Evolutionary conservation across 1,140 invertebrate species (phyloP), one percentile per base, ranked within the genome.

Genomic region (Pollicipes pollicipes): DNA sequence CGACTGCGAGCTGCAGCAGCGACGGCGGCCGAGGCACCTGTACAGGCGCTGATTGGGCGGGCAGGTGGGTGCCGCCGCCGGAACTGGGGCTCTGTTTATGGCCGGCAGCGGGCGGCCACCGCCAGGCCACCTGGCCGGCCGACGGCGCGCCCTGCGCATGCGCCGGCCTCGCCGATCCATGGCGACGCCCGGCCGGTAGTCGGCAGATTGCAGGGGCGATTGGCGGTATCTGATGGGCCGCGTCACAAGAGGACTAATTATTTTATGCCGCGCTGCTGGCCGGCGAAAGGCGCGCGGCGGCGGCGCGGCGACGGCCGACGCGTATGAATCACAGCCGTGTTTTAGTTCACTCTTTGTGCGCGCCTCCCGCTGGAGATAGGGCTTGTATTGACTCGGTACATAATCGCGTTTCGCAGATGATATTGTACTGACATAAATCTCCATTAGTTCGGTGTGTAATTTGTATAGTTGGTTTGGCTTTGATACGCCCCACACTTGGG

Each of bases 351-450:
- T 58, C 45, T 6, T 58, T 58, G 45, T 58, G 45, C 45, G 45
- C 45, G 13, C 13, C 45, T 58, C 45, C 24, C 45, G 21, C 24
- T 58, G 24, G 45, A 58, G 45, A 58, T 58, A 21, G 45, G 45
- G 13, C 45, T 58, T 21, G 45, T 58, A 58, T 58, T 58, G 45
- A 58, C 45, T 58, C 45, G 10, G 13, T 10, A 24, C 13, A 58
- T 58, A 58, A 58, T 58, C 45, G 45, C 45, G 45, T 58, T 58
- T 58, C 45, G 45, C 45, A 58, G 45, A 58, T 58, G 45, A 58
- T 58, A 58, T 58, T 58, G 45, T 58, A 58, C 45, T 58, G 45
- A 58, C 45, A 58, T 58, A 58, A 58, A 58, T 58, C 45, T 58
- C 45, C 45, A 58, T 58, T 58, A 58, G 45, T 58, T 58, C 45